These are phyloP conservation scores for Threskiornis aethiopicus DNA, from an alignment of 2,797 vertebrate species.

Conservation along the genomic window DNA sequence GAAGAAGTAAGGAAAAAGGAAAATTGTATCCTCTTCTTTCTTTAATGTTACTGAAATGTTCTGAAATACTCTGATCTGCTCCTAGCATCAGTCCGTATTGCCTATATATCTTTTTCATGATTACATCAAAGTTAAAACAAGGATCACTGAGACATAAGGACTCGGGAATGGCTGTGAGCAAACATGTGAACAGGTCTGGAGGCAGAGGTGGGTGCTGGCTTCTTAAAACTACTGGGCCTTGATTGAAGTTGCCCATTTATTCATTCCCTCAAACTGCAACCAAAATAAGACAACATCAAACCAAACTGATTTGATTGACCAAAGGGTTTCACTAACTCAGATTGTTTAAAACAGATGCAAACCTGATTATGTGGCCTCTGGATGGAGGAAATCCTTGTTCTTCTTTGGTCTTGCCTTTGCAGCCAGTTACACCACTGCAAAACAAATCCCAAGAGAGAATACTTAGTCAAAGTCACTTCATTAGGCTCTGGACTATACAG, in stretches of 20 bases:
- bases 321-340: not conserved
- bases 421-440: not conserved
- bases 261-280: not conserved
- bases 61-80: not conserved
- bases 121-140: not conserved
- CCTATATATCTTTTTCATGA: not conserved
- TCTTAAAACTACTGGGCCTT: not conserved
- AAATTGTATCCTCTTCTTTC: not conserved
- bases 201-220: not conserved
- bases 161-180: not conserved
- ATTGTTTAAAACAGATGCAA: not conserved
- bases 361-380: not conserved
- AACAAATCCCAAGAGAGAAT: not conserved
- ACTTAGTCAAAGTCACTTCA: not conserved
- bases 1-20: not conserved
- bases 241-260: not conserved
- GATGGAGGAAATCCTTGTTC: not conserved
- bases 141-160: not conserved
- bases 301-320: not conserved
- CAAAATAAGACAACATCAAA: not conserved
- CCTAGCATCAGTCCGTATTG: rapidly evolving
- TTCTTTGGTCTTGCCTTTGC: not conserved
- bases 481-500: not conserved
- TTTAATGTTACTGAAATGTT: not conserved
- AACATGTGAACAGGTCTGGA: not conserved